Percentiles rank a stretch among this genome's conserved stretches.
These are phyloP conservation scores for Bibio marci DNA, from an alignment of 2,888 invertebrate species.

Conservation along the genomic window DNA sequence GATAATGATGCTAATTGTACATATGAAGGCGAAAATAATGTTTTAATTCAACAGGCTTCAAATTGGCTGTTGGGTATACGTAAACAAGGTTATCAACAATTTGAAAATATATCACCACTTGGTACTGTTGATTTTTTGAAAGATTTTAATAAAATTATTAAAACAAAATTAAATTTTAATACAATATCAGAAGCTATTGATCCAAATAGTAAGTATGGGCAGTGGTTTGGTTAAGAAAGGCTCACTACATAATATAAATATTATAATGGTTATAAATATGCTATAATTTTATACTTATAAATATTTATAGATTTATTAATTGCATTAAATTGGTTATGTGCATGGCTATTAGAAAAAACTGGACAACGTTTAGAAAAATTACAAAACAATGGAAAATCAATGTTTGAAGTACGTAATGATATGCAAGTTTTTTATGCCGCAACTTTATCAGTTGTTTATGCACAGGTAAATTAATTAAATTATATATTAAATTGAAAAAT, in stretches of 20 bases:
- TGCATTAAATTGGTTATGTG: slow-evolving; percentile 66
- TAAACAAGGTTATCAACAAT: slow-evolving; percentile 23
- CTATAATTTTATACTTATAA: background rate
- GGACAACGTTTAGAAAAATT: slow-evolving; percentile 39
- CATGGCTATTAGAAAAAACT: slow-evolving; percentile 54
- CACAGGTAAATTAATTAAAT: slow-evolving; percentile 40
- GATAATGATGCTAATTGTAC: slow-evolving; percentile 69
- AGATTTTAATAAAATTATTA: slow-evolving; percentile 35
- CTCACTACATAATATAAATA: slow-evolving; percentile 8
- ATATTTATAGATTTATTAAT: slow-evolving; percentile 39
- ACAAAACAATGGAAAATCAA: slow-evolving; percentile 36
- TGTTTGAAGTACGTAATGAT: slow-evolving; percentile 65
- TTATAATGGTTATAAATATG: background rate
- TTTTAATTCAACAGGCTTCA: slow-evolving; percentile 66
- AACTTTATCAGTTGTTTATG: slow-evolving; percentile 61
- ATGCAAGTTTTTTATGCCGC: slow-evolving; percentile 71
- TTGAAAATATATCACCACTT: slow-evolving; percentile 38
- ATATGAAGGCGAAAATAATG: slow-evolving; percentile 80
- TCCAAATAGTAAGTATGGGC: slow-evolving; percentile 18
- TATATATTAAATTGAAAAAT: slow-evolving; percentile 1
- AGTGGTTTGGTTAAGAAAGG: background rate
- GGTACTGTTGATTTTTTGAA: slow-evolving; percentile 44
- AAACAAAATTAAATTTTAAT: slow-evolving; percentile 28
- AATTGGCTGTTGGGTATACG: slow-evolving; percentile 62
- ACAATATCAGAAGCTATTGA: slow-evolving; percentile 16